Evolutionary conservation across 2,888 invertebrate species (phyloP).

Genomic region (Rhagophthalmus giganteus): DNA sequence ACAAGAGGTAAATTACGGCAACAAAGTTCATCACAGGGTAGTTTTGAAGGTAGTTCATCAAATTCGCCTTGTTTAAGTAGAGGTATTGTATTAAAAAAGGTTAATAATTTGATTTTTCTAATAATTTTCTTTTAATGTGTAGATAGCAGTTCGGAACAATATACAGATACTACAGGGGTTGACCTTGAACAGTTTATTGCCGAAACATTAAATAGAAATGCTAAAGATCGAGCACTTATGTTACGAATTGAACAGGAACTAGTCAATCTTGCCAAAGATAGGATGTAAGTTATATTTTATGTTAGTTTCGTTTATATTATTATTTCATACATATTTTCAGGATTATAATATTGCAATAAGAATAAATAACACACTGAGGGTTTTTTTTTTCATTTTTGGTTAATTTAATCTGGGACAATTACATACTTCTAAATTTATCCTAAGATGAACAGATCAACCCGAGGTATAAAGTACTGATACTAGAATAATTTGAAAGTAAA

Average conservation of each 20-base stretch:
- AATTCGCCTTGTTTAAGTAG: slow-evolving; percentile 62
- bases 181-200: slow-evolving; percentile 87
- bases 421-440: no score
- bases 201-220: slow-evolving; percentile 87
- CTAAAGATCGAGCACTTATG: slow-evolving; percentile 82
- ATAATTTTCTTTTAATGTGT: slow-evolving; percentile 30
- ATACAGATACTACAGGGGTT: slow-evolving; percentile 74
- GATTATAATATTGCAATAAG: no score
- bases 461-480: no score
- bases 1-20: slow-evolving; percentile 51
- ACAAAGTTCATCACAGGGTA: slow-evolving; percentile 54
- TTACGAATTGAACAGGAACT: slow-evolving; percentile 88
- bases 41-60: slow-evolving; percentile 58
- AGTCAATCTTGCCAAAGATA: slow-evolving; percentile 79
- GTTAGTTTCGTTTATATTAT: not conserved
- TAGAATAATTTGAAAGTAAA: no score
- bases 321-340: not conserved
- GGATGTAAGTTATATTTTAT: slow-evolving; percentile 62
- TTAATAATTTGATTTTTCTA: not conserved
- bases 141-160: slow-evolving; percentile 78
- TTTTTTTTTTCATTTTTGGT: no score
- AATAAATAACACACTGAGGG: no score
- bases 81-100: slow-evolving; percentile 49
- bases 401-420: no score
- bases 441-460: no score